Percentiles rank a stretch among this genome's conserved stretches.
Conservation (phyloP, 2,888 invertebrate genomes). For the Mellilla xanthometata region DNA sequence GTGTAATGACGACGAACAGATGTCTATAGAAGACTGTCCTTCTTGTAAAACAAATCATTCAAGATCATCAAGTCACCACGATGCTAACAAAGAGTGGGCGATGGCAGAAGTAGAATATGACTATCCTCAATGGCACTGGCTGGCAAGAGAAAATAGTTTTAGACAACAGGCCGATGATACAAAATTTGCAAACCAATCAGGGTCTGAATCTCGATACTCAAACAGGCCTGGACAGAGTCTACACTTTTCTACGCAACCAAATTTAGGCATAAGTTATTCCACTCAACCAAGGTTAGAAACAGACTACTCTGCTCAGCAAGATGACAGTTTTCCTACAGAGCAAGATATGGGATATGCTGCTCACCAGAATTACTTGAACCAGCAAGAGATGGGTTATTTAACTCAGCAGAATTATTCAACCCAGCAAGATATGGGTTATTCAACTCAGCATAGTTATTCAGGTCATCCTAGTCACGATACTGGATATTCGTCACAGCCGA, state of each 20-base stretch:
- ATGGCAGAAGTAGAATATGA: constrained; percentile 75
- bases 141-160: constrained; percentile 72
- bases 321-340: neutral
- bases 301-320: constrained; percentile 6
- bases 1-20: constrained; percentile 69
- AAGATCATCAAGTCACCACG: constrained; percentile 73
- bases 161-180: constrained; percentile 60
- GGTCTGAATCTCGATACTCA: neutral
- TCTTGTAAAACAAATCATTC: constrained; percentile 74
- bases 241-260: constrained; percentile 8
- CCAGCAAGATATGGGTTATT: constrained; percentile 10
- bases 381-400: neutral
- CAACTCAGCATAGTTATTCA: constrained; percentile 6
- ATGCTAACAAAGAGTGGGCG: constrained; percentile 71
- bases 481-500: constrained; percentile 7
- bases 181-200: constrained; percentile 8
- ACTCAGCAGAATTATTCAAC: neutral
- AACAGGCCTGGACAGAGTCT: constrained; percentile 1
- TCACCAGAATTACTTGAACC: neutral
- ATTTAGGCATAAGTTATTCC: constrained; percentile 7
- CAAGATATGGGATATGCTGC: constrained; percentile 6
- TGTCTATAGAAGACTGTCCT: constrained; percentile 73
- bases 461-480: neutral
- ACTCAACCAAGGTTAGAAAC: constrained; percentile 4
- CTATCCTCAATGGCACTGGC: constrained; percentile 78